Base-by-base conservation (phyloP, 2,797 vertebrate species). In the Schizopygopsis malacanthus region DNA sequence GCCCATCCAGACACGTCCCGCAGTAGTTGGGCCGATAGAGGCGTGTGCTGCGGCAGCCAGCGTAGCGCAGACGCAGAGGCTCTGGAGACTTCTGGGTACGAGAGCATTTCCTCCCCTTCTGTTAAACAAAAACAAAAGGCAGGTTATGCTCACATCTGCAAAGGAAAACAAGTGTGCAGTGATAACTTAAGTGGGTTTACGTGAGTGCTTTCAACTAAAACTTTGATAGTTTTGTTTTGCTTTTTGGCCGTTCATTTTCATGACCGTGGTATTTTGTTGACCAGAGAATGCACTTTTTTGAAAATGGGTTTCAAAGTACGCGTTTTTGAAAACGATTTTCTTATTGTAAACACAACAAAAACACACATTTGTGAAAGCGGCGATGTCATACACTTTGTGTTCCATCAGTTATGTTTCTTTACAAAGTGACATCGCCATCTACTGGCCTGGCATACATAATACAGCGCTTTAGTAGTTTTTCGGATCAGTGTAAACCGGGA, bases 51-150 rank as follows among this genome's bases (percentile, higher is more conserved):
- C 95, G 93, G 90, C 96, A 96, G 80, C 95, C 94, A 0, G 94
- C 93, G 2, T 95, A 94, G 59, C 93, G 95, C 79, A 96, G 90
- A 11, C 94, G 94, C 47, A 95, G 91, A 0, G 95, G 95, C 87
- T 96, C 94, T 0, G 94, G 93, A 20, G 95, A 94, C 90, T 95
- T 96, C 77, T 95, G 95, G 50, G 94, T 95, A 39, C 94, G 94
- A 22, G 95, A 95, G 76, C 96, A 96, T 90, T 96, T 96, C 90
- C 94, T 93, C n/a, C 95, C 96, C 86, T 93, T 96, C 96, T 96
- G 93, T 84, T 67, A 45, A 22, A 77, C 22, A 18, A 50, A 83
- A 18, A 63, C 11, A 63, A 4, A 75, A 45, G 28, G 12, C 4
- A 59, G 9, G 39, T 82, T 59, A 82, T 10, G 20, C 12, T 54